Evolutionary conservation across 1,140 invertebrate species (phyloP).

Genomic region (Brachionus rotundiformis): DNA sequence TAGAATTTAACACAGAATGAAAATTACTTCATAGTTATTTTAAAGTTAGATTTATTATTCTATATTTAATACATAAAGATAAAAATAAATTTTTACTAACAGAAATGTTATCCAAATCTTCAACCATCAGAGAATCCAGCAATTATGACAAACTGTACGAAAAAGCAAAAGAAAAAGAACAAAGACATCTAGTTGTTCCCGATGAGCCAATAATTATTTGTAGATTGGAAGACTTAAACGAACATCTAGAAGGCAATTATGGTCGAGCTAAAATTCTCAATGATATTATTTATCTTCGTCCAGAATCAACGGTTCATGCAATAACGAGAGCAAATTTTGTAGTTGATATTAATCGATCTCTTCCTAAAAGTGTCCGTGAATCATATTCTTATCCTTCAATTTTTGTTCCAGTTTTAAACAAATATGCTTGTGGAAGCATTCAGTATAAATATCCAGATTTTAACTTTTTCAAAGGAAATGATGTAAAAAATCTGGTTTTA

Average conservation of each 20-base stretch:
- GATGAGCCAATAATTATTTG: not conserved
- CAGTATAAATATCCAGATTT: slow-evolving; percentile 8
- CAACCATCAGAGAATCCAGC: not conserved
- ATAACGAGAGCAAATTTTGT: not conserved
- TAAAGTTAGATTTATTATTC: too few relatives aligned
- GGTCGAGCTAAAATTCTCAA: not conserved
- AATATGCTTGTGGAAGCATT: slow-evolving; percentile 6
- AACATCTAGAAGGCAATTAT: not conserved
- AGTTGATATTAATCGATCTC: not conserved
- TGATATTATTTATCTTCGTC: not conserved
- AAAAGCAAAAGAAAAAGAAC: not conserved
- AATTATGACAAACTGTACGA: not conserved
- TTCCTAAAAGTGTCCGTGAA: not conserved
- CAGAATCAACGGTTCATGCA: not conserved
- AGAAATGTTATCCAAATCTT: too few relatives aligned
- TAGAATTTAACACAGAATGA: too few relatives aligned
- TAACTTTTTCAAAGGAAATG: not conserved
- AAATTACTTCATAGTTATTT: too few relatives aligned
- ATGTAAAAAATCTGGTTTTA: not conserved
- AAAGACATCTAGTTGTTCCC: not conserved
- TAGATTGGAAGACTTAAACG: not conserved
- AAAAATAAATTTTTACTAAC: too few relatives aligned
- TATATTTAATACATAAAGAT: too few relatives aligned
- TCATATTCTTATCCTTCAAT: not conserved
- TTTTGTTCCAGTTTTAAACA: not conserved